A percentile compares a stretch with the other conserved stretches of the same genome.
phyloP scores from a whole-genome alignment of 2,888 invertebrate genomes.

The Eupeodes luniger region DNA sequence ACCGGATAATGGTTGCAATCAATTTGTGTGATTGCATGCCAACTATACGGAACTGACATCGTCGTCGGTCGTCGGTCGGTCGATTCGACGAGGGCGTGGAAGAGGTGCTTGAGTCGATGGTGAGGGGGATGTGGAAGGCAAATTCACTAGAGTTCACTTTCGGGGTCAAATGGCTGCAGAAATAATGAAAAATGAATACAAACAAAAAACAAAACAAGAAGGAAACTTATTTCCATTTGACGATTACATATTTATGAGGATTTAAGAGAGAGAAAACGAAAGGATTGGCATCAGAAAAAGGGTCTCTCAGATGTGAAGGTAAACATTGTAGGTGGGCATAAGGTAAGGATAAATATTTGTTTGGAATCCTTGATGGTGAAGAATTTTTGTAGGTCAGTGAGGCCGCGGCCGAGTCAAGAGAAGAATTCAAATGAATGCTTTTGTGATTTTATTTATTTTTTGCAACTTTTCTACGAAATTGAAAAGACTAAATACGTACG shows the following conservation, averaged over 20 bases:
- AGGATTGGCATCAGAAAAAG: no score
- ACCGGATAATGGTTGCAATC: constrained; percentile 52
- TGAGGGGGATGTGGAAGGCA: not conserved
- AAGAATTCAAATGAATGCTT: not conserved
- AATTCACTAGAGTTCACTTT: constrained; percentile 43
- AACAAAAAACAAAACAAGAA: not conserved
- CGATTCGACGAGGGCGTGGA: no score
- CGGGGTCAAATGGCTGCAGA: constrained; percentile 54
- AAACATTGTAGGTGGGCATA: not conserved
- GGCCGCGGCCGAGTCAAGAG: constrained; percentile 9
- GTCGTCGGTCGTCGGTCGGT: no score
- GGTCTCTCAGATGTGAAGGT: no score
- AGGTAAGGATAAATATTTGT: not conserved
- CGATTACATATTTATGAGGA: constrained; percentile 56
- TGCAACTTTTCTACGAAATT: not conserved
- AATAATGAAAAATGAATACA: not conserved
- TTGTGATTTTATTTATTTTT: not conserved
- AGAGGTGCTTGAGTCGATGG: not conserved
- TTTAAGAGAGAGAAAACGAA: not conserved
- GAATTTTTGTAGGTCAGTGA: constrained; percentile 30
- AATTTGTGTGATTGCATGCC: constrained; percentile 66
- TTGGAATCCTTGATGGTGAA: not conserved
- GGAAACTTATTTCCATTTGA: constrained; percentile 47
- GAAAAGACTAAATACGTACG: no score
- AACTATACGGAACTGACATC: constrained; percentile 14